These are phyloP conservation scores for Chaetorhynchus papuensis DNA, from an alignment of 2,113 vertebrate genomes.

Conservation along the genomic window DNA sequence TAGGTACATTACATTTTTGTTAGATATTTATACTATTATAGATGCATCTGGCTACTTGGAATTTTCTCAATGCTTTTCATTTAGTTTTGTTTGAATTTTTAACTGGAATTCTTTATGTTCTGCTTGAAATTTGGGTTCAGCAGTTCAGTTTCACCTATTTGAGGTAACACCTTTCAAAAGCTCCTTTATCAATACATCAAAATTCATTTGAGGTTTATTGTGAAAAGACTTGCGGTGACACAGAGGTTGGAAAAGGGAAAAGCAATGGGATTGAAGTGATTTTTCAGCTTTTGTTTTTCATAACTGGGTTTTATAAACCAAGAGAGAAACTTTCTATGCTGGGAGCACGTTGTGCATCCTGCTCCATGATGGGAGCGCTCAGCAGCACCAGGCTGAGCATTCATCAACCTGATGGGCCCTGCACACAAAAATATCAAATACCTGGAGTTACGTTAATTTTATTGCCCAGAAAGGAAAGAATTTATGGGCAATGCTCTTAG, in stretches of 20 bases:
- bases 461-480: not conserved
- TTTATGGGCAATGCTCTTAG: not conserved
- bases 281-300: slow-evolving; percentile 1
- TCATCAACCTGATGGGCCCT: not conserved
- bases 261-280: not conserved
- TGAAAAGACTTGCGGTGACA: not conserved
- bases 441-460: not conserved
- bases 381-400: not conserved
- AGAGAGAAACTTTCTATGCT: not conserved
- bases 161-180: not conserved
- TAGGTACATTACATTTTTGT: not conserved
- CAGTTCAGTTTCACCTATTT: not conserved
- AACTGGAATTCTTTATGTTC: not conserved
- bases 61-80: not conserved
- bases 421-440: not conserved
- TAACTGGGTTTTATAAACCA: not conserved
- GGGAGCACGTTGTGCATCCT: not conserved
- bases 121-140: not conserved
- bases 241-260: not conserved
- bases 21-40: not conserved
- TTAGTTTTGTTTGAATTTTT: not conserved
- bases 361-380: not conserved
- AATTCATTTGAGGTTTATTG: not conserved
- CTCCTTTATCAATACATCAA: not conserved
- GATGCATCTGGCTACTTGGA: not conserved